These are phyloP conservation scores for Bugula neritina DNA, from an alignment of 2,888 invertebrate species.

Conservation along the genomic window DNA sequence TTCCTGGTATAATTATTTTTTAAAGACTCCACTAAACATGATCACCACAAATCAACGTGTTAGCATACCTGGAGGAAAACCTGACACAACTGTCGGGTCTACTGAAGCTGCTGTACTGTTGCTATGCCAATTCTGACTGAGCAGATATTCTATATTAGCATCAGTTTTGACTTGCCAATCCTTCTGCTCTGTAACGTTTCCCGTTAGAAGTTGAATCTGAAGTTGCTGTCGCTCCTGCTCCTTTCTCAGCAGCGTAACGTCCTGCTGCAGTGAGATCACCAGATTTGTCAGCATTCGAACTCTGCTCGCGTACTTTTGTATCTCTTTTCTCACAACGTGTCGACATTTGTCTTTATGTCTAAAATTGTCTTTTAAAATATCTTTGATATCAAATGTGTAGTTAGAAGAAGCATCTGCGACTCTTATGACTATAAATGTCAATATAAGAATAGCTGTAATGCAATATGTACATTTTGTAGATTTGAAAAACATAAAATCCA, in stretches of 20 bases:
- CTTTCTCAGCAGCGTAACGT: neutral
- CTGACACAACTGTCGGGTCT: too few relatives aligned
- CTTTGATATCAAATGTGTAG: neutral
- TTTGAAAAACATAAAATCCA: too few relatives aligned
- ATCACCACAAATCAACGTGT: too few relatives aligned
- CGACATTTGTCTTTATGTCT: slow-evolving; percentile 2
- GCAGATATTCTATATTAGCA: neutral
- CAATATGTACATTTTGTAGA: too few relatives aligned
- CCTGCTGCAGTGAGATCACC: neutral
- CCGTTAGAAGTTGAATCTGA: neutral
- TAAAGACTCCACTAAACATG: too few relatives aligned
- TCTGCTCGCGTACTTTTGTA: neutral
- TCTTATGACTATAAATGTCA: too few relatives aligned
- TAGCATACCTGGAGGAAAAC: too few relatives aligned
- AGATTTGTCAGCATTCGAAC: neutral
- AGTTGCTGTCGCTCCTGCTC: neutral
- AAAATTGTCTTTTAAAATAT: neutral
- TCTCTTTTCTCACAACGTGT: slow-evolving; percentile 7
- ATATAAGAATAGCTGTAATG: too few relatives aligned
- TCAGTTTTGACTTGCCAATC: neutral
- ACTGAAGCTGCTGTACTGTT: too few relatives aligned
- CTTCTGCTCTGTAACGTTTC: neutral
- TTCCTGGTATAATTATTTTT: too few relatives aligned
- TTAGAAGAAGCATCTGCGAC: neutral
- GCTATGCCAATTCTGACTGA: too few relatives aligned